phyloP scores from a whole-genome alignment of 2,797 vertebrate species.

The Micropoecilia bifurca region DNA sequence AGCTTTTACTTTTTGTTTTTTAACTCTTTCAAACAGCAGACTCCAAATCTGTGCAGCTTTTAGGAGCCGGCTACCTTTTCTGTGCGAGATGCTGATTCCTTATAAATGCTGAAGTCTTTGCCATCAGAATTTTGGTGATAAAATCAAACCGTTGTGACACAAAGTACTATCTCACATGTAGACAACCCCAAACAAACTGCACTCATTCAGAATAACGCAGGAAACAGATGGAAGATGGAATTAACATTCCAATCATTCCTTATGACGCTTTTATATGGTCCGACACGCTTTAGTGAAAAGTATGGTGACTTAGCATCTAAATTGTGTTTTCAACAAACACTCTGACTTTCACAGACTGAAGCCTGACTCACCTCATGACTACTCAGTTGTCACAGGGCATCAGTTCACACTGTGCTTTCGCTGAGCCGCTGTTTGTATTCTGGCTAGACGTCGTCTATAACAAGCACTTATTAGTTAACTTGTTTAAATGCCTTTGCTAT shows the following conservation, averaged over 20 bases:
- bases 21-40: neutral
- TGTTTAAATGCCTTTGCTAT: slow-evolving; percentile 79
- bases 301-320: neutral
- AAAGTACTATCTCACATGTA: neutral
- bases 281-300: neutral
- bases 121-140: neutral
- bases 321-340: slow-evolving; percentile 40
- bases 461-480: slow-evolving; percentile 83
- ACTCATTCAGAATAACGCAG: neutral
- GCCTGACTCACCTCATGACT: slow-evolving; percentile 22
- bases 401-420: slow-evolving; percentile 64
- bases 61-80: neutral
- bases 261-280: neutral
- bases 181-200: neutral
- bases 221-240: neutral
- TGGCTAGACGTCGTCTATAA: slow-evolving; percentile 84
- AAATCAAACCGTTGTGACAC: neutral
- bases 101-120: neutral
- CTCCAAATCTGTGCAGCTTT: neutral
- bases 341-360: slow-evolving; percentile 31
- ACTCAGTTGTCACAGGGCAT: slow-evolving; percentile 68
- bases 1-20: neutral
- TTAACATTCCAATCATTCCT: neutral
- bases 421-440: slow-evolving; percentile 81
- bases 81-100: neutral